A percentile compares a stretch with the other conserved stretches of the same genome.
Conservation (phyloP, 1,140 invertebrate species). For the Linepithema humile region DNA sequence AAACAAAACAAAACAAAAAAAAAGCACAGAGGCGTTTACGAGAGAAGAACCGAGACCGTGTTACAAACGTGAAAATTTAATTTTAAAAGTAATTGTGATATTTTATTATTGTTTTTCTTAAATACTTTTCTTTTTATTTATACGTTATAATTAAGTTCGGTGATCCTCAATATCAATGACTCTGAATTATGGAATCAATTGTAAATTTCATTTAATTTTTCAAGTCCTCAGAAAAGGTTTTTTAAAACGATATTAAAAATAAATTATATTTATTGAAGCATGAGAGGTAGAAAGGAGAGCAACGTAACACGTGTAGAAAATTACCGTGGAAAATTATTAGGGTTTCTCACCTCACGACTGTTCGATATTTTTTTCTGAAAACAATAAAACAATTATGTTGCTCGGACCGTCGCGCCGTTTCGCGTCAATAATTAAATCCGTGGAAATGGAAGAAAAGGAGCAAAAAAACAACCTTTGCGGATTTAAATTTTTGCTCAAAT, state of each 20-base stretch:
- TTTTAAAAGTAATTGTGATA: conserved; percentile 13
- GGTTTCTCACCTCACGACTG: neutral
- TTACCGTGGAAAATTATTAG: neutral
- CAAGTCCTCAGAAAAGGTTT: no score
- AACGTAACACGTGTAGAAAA: neutral
- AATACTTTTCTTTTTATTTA: neutral
- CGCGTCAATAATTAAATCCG: conserved; percentile 23
- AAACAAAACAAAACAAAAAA: neutral
- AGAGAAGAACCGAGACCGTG: neutral
- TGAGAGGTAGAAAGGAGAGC: no score
- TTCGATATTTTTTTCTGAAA: neutral
- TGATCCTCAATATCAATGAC: neutral
- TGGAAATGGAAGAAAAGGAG: neutral
- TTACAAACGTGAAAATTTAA: conserved; percentile 12
- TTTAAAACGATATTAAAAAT: no score
- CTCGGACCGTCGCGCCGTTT: neutral
- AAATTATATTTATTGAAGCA: no score
- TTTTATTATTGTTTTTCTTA: neutral
- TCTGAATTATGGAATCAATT: neutral
- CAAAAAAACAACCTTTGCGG: neutral
- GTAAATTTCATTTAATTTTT: conserved; percentile 4
- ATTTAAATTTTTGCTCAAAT: neutral
- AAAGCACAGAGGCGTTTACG: neutral
- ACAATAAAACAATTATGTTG: neutral
- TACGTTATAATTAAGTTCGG: neutral